Conservation (phyloP, 2,113 vertebrate species). For the Pituophis catenifer region DNA sequence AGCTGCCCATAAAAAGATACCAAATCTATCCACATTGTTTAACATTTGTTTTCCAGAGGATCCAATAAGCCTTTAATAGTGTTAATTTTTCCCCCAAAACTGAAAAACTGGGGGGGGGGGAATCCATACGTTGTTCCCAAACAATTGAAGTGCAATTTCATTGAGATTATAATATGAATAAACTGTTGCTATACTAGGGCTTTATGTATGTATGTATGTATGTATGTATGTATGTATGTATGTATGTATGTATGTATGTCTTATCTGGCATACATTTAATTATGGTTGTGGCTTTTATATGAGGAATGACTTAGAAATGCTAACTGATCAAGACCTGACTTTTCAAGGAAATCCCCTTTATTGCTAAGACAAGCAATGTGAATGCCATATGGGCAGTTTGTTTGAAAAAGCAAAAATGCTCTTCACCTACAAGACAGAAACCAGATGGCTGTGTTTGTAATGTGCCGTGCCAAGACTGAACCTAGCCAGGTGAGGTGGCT, state of each 20-base stretch:
- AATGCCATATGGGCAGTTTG: not conserved
- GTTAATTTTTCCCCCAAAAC: not conserved
- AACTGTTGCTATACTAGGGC: slow-evolving; percentile 38
- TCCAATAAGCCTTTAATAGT: not conserved
- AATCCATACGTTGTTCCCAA: not conserved
- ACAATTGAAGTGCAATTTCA: slow-evolving; percentile 36
- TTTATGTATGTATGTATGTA: slow-evolving; percentile 11
- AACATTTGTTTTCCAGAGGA: not conserved
- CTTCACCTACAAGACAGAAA: not conserved
- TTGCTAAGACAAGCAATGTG: not conserved
- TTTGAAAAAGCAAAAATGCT: not conserved
- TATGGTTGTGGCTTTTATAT: slow-evolving; percentile 28
- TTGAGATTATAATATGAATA: slow-evolving; percentile 22
- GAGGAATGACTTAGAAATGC: slow-evolving; percentile 36
- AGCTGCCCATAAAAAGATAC: not conserved
- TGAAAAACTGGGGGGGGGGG: not conserved
- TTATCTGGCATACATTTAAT: slow-evolving; percentile 57
- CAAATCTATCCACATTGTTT: not conserved
- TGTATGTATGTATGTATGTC: not conserved
- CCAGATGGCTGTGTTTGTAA: not conserved
- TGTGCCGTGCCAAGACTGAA: not conserved
- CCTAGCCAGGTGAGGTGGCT: not conserved
- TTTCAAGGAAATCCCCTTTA: not conserved
- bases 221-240: not conserved
- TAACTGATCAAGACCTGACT: slow-evolving; percentile 23